A percentile compares a stretch with the other conserved stretches of the same genome.
These are phyloP conservation scores for Holotrichia oblita DNA, from an alignment of 1,140 invertebrate species.

Conservation along the genomic window DNA sequence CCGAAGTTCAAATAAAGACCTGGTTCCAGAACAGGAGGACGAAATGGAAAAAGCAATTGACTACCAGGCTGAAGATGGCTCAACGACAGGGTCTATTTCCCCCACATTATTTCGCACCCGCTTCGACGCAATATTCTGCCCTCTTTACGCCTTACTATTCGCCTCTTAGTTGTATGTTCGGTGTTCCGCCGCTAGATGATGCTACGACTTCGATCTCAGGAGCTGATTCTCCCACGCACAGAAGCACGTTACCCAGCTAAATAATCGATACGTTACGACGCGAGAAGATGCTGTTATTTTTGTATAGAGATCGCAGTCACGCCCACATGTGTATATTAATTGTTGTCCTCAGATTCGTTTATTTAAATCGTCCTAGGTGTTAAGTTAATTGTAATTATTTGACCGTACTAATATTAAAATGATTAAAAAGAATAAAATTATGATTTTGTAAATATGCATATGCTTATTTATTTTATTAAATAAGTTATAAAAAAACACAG, in stretches of 20 bases:
- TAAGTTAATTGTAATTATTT: constrained; percentile 32
- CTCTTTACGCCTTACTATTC: constrained; percentile 65
- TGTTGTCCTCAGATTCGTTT: constrained; percentile 25
- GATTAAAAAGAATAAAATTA: background rate
- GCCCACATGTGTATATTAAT: constrained; percentile 20
- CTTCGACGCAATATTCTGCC: constrained; percentile 69
- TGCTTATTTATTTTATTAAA: background rate
- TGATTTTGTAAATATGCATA: constrained; percentile 25
- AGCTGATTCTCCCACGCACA: constrained; percentile 31
- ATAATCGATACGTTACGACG: background rate
- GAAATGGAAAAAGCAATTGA: constrained; percentile 96
- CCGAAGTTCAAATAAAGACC: constrained; percentile 97
- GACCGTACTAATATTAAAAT: constrained; percentile 25
- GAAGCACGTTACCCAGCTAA: constrained; percentile 21
- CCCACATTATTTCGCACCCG: constrained; percentile 71
- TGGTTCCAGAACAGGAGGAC: constrained; percentile 95
- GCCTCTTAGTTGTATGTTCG: constrained; percentile 66
- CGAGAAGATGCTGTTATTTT: constrained; percentile 28
- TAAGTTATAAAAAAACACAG: too few relatives aligned
- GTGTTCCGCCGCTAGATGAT: constrained; percentile 60
- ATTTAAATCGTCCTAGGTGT: constrained; percentile 28
- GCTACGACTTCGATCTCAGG: constrained; percentile 39
- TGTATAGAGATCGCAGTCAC: constrained; percentile 11
- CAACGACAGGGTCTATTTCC: constrained; percentile 84
- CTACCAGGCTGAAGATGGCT: constrained; percentile 86